These are phyloP conservation scores for Oophaga sylvatica DNA, from an alignment of 2,797 vertebrate species.

Conservation along the genomic window DNA sequence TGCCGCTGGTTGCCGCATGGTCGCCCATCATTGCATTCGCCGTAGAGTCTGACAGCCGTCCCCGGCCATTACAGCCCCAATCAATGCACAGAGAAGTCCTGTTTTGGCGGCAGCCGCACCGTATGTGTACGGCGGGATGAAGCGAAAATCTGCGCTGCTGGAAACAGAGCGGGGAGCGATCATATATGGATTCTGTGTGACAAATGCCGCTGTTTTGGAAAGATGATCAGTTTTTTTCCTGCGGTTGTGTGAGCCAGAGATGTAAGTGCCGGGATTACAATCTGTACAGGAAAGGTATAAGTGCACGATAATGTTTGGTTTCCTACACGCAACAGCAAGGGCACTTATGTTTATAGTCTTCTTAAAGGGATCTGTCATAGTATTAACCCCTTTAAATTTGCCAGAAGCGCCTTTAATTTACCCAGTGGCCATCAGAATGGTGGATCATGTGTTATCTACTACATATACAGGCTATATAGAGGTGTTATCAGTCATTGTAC, in stretches of 20 bases:
- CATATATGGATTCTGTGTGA: constrained; percentile 27
- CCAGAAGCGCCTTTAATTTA: too few relatives aligned
- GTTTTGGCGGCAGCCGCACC: background rate
- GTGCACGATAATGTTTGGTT: background rate
- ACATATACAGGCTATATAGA: too few relatives aligned
- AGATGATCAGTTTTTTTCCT: background rate
- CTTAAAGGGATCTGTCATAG: too few relatives aligned
- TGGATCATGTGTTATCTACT: too few relatives aligned
- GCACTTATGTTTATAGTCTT: too few relatives aligned
- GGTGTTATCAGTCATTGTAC: too few relatives aligned
- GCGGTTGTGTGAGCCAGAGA: background rate
- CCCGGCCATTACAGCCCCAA: too few relatives aligned
- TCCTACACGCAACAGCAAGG: background rate
- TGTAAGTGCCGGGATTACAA: background rate
- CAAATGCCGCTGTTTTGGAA: background rate
- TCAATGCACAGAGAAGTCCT: background rate
- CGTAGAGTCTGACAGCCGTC: too few relatives aligned
- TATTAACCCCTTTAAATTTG: too few relatives aligned
- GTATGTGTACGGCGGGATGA: background rate
- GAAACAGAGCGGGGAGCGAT: background rate
- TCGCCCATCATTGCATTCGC: too few relatives aligned
- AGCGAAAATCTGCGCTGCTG: background rate
- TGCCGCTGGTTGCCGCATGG: too few relatives aligned
- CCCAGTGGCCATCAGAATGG: too few relatives aligned
- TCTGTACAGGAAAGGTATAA: background rate